These are phyloP conservation scores for Melanaphis sacchari DNA, from an alignment of 1,140 invertebrate species.

Conservation along the genomic window DNA sequence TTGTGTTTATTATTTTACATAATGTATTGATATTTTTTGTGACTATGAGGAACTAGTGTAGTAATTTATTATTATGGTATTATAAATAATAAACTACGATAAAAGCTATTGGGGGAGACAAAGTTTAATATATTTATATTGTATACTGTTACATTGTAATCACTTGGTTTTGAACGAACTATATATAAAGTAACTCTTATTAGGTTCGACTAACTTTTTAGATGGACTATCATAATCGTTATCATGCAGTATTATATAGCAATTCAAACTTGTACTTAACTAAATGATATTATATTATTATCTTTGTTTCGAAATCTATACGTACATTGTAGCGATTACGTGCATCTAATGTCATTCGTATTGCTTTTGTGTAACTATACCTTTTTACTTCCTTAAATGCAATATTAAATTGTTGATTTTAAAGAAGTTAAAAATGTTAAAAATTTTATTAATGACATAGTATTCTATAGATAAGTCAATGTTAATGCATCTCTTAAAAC, in stretches of 20 bases:
- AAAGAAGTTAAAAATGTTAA: constrained; percentile 40
- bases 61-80: background rate
- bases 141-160: background rate
- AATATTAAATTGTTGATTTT: constrained; percentile 7
- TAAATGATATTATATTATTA: background rate
- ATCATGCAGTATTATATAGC: background rate
- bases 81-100: background rate
- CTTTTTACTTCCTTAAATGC: background rate
- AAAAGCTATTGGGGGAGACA: background rate
- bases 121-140: background rate
- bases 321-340: background rate
- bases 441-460: constrained; percentile 37
- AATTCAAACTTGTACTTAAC: background rate
- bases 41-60: background rate
- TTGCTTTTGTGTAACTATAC: background rate
- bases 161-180: background rate
- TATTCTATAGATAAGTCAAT: constrained; percentile 8
- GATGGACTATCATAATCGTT: background rate
- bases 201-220: background rate
- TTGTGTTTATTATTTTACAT: background rate
- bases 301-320: background rate
- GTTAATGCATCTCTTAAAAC: constrained; percentile 28
- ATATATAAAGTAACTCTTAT: background rate
- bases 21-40: background rate
- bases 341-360: background rate